Conservation (phyloP, 2,797 vertebrate species). For the Urocyon cinereoargenteus region DNA sequence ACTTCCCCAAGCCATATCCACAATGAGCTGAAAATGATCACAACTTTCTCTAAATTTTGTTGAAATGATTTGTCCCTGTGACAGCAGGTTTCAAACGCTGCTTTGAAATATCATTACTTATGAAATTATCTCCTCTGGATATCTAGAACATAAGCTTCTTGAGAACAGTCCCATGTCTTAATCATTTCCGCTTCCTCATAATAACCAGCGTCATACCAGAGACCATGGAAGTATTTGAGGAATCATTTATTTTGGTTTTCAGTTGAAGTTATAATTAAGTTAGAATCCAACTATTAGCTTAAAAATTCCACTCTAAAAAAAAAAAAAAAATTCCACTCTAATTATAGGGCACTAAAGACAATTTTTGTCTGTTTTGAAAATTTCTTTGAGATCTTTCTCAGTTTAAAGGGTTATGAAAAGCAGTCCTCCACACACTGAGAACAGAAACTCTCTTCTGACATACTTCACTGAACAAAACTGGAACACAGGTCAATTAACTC, state of each 20-base stretch:
- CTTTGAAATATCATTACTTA: background rate
- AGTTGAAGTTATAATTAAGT: slow-evolving; percentile 20
- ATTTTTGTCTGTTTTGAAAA: background rate
- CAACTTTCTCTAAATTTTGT: background rate
- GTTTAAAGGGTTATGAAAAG: background rate
- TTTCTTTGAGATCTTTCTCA: slow-evolving; percentile 36
- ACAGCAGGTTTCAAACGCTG: background rate
- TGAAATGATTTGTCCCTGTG: background rate
- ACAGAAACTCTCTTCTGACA: background rate
- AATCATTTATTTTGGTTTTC: background rate
- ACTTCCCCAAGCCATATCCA: background rate
- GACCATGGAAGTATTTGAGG: background rate
- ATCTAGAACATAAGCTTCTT: background rate
- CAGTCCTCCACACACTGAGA: background rate
- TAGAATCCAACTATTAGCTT: background rate
- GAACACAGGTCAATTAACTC: background rate
- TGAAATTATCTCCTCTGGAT: background rate
- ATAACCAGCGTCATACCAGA: background rate
- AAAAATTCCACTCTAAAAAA: slow-evolving; percentile 7
- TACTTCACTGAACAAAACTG: background rate
- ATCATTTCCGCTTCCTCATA: background rate
- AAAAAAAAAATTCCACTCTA: background rate
- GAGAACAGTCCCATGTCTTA: background rate
- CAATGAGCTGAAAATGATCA: background rate
- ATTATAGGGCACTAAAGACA: background rate